Evolutionary conservation across 2,113 vertebrate genomes (phyloP).

Genomic region (Ochotona princeps): DNA sequence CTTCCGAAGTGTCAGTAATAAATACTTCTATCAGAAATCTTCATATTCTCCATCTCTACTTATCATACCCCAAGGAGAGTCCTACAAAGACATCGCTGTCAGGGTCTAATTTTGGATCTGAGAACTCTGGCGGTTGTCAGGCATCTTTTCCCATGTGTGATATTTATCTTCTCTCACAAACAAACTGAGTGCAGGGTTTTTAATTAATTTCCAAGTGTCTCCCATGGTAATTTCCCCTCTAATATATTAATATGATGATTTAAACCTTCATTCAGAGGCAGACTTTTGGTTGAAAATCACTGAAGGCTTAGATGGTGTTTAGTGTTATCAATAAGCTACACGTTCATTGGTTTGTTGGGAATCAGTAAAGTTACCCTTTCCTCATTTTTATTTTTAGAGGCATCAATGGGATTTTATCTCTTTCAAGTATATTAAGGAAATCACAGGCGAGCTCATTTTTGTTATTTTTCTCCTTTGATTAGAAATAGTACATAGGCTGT

Average conservation of each 20-base stretch:
- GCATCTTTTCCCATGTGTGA: slow-evolving; percentile 77
- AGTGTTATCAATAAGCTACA: slow-evolving; percentile 57
- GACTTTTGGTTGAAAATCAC: slow-evolving; percentile 64
- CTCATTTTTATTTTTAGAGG: slow-evolving; percentile 64
- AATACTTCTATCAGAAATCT: slow-evolving; percentile 79
- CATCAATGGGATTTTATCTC: slow-evolving; percentile 58
- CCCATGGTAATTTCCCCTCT: slow-evolving; percentile 65
- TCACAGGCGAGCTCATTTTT: slow-evolving; percentile 19
- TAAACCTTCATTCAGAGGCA: slow-evolving; percentile 69
- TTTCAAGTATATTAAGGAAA: slow-evolving; percentile 65
- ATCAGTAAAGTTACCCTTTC: slow-evolving; percentile 61
- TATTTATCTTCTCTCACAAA: slow-evolving; percentile 82
- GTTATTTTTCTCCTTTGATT: slow-evolving; percentile 66
- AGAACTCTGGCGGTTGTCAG: slow-evolving; percentile 76
- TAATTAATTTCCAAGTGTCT: slow-evolving; percentile 81
- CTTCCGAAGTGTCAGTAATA: slow-evolving; percentile 80
- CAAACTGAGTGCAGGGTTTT: slow-evolving; percentile 74
- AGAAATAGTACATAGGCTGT: slow-evolving; percentile 36
- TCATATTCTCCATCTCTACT: slow-evolving; percentile 70
- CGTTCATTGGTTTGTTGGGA: slow-evolving; percentile 49
- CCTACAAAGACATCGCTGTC: slow-evolving; percentile 79
- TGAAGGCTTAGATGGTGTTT: slow-evolving; percentile 69
- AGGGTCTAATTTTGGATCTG: slow-evolving; percentile 81
- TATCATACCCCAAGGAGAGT: slow-evolving; percentile 74
- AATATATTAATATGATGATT: slow-evolving; percentile 61